Percentiles rank a stretch among this genome's conserved stretches.
Evolutionary conservation across 2,113 vertebrate genomes (phyloP).

Genomic region (Carlito syrichta): DNA sequence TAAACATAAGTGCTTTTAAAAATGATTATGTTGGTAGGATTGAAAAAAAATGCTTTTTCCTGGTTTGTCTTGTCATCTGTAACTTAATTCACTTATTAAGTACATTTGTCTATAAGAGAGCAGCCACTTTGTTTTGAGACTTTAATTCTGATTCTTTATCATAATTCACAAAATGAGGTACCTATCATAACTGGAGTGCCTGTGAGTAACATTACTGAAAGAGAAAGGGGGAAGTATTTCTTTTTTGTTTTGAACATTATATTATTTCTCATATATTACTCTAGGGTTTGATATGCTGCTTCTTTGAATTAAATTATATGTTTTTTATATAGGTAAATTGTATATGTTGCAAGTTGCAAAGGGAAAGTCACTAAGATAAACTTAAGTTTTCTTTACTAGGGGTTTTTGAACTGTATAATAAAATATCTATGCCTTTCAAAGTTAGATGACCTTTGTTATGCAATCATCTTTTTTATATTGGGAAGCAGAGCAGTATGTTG

Average conservation of each 20-base stretch:
- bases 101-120: slow-evolving; percentile 35
- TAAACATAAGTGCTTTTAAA: slow-evolving; percentile 13
- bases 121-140: slow-evolving; percentile 24
- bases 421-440: not conserved
- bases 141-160: slow-evolving; percentile 29
- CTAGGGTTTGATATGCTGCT: not conserved
- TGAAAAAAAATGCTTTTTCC: not conserved
- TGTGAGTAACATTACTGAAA: not conserved
- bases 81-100: slow-evolving; percentile 21
- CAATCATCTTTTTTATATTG: not conserved
- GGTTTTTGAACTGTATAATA: not conserved
- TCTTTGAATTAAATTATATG: not conserved
- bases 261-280: slow-evolving; percentile 10
- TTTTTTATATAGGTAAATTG: not conserved
- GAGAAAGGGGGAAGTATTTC: not conserved
- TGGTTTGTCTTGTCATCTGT: not conserved
- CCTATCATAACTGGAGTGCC: not conserved
- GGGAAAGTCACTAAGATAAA: not conserved
- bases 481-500: not conserved
- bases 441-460: not conserved
- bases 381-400: not conserved
- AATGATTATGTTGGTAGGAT: not conserved
- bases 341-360: not conserved
- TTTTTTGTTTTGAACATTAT: not conserved
- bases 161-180: not conserved